phyloP scores from a whole-genome alignment of 2,113 vertebrate species.

The Lethenteron camtschaticum region DNA sequence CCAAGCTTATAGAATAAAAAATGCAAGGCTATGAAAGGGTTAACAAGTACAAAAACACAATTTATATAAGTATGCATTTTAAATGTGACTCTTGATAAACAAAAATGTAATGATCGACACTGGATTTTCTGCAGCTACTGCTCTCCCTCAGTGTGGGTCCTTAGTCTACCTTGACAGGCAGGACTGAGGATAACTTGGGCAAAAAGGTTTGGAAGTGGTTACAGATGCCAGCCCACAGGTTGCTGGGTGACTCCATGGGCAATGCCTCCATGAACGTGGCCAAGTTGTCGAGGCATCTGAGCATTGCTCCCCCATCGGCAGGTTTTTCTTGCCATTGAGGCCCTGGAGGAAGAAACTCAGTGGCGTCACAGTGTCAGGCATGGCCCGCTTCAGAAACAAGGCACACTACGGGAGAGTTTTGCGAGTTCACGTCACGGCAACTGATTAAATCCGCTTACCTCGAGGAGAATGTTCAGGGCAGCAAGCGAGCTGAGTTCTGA shows the following conservation, averaged over 20 bases:
- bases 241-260: slow-evolving; percentile 94
- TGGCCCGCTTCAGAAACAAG: too few relatives aligned
- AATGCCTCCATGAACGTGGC: slow-evolving; percentile 92
- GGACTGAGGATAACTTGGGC: slow-evolving; percentile 69
- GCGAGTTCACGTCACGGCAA: neutral
- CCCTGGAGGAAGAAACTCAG: slow-evolving; percentile 28
- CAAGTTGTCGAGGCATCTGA: slow-evolving; percentile 91
- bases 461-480: slow-evolving; percentile 75
- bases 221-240: slow-evolving; percentile 90
- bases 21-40: too few relatives aligned
- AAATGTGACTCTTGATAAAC: too few relatives aligned
- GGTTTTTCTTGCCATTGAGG: slow-evolving; percentile 88
- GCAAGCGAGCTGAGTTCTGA: slow-evolving; percentile 81
- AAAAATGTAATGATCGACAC: too few relatives aligned
- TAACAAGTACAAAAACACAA: too few relatives aligned
- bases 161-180: slow-evolving; percentile 67
- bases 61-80: too few relatives aligned
- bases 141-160: too few relatives aligned
- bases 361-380: neutral
- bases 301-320: slow-evolving; percentile 88
- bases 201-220: slow-evolving; percentile 97
- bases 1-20: too few relatives aligned
- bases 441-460: slow-evolving; percentile 29
- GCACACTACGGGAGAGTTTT: too few relatives aligned
- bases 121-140: too few relatives aligned